Conservation (phyloP, 2,113 vertebrate genomes). For the Amphilophus citrinellus region DNA sequence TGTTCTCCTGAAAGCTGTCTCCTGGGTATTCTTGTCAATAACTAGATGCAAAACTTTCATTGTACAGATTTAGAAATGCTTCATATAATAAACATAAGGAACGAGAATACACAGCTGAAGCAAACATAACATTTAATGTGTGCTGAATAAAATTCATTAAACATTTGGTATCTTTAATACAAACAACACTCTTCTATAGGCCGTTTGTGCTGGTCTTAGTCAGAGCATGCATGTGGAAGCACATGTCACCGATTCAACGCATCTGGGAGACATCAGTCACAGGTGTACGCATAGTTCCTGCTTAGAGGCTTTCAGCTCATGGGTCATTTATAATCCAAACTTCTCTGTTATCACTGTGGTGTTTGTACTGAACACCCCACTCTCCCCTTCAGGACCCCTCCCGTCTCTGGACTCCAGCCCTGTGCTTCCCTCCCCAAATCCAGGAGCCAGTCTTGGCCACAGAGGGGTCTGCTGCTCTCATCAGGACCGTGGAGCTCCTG, state of each 20-base stretch:
- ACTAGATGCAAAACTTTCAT: not conserved
- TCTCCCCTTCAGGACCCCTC: not conserved
- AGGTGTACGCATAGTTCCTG: conserved; percentile 61
- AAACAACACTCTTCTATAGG: not conserved
- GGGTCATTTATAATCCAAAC: conserved; percentile 67
- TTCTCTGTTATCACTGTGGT: conserved; percentile 44
- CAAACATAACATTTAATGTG: not conserved
- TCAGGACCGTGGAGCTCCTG: conserved; percentile 49
- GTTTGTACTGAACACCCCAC: conserved; percentile 26
- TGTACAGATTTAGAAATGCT: not conserved
- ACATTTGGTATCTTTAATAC: not conserved
- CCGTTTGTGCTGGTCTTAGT: not conserved
- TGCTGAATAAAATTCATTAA: not conserved
- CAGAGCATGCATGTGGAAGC: not conserved
- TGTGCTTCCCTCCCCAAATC: conserved; percentile 12
- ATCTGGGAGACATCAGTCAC: conserved; percentile 69
- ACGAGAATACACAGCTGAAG: not conserved
- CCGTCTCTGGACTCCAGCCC: conserved; percentile 19
- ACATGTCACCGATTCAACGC: conserved; percentile 16
- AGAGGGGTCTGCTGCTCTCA: conserved; percentile 74
- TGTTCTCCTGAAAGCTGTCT: not conserved
- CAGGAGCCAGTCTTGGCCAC: conserved; percentile 7
- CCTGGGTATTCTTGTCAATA: not conserved
- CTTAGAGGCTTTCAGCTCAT: conserved; percentile 44
- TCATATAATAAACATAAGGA: not conserved